Evolutionary conservation across 2,888 invertebrate genomes (phyloP), one percentile per base, ranked within the genome.

Genomic region (Brachyptera putata): DNA sequence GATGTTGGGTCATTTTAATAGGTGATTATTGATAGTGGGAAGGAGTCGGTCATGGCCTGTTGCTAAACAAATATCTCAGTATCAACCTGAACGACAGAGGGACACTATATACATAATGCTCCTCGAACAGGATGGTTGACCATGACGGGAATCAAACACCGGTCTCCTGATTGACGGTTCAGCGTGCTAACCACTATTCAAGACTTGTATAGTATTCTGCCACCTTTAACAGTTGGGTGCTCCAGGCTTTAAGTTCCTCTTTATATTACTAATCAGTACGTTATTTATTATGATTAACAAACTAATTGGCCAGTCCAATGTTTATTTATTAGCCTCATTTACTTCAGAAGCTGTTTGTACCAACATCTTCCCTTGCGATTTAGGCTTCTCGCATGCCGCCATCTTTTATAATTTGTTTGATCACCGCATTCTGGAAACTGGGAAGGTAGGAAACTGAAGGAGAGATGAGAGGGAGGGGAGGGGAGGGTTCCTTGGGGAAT

Each of bases 361-460:
- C 58, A 49, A 49, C 53, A 53, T 56, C 41, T 25, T 56, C 61
- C 61, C 58, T 34, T 49, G 56, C 36, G 56, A 48, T 43, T 55
- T 43, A 43, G 61, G 61, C 55, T 55, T 57, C 58, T 25, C 61
- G 58, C 58, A 57, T 36, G 53, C 57, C 68, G 70, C 70, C 72
- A 73, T 73, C 72, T 74, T 73, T 75, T 74, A 75, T 74, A 74
- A 74, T 74, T 73, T 74, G 73, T 74, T 74, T 74, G 73, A 74
- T 74, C 72, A 70, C 69, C 67, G 68, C 67, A 67, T 67, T 68
- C 67, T 59, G 60, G 58, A 37, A 41, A 49, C 55, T 65, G 43
- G 50, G 48, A 50, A 58, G 61, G 58, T 43, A 56, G 56, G 58
- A 60, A 34, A 59, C 55, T 46, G 56, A 36, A 68, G 68, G 68